A percentile compares a stretch with the other conserved stretches of the same genome.
Conservation (phyloP, 2,797 vertebrate species). For the Neosalanx taihuensis region DNA sequence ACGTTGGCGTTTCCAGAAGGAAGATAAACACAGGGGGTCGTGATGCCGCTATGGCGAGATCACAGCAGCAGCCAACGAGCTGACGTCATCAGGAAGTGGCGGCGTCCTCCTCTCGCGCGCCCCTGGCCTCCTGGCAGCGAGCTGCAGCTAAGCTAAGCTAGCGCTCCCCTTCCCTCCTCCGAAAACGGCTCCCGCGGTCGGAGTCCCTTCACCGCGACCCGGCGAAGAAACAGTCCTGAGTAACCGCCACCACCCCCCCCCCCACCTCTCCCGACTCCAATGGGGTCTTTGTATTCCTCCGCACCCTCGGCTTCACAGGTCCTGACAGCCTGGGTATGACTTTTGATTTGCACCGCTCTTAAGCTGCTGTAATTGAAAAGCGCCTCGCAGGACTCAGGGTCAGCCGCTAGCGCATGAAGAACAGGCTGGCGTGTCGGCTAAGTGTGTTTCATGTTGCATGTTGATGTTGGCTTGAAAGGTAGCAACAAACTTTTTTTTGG, state of each 20-base stretch:
- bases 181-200: background rate
- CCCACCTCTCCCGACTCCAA: background rate
- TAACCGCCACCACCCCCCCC: background rate
- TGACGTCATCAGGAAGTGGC: background rate
- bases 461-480: too few species aligned
- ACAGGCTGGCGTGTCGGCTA: background rate
- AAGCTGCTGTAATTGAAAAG: conserved; percentile 2
- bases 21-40: background rate
- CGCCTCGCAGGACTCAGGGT: background rate
- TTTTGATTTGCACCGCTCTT: background rate
- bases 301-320: background rate
- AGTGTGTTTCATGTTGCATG: too few species aligned
- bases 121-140: background rate
- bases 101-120: background rate
- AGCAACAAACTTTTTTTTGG: too few species aligned
- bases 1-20: background rate
- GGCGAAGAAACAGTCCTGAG: background rate
- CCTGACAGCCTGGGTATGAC: background rate
- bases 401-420: background rate
- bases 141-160: background rate
- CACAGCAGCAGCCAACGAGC: background rate
- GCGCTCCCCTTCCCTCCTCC: too few species aligned
- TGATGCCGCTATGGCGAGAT: background rate
- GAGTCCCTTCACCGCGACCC: background rate
- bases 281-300: background rate